These are phyloP conservation scores for Lobophora halterata DNA, from an alignment of 2,888 invertebrate genomes.

Conservation along the genomic window DNA sequence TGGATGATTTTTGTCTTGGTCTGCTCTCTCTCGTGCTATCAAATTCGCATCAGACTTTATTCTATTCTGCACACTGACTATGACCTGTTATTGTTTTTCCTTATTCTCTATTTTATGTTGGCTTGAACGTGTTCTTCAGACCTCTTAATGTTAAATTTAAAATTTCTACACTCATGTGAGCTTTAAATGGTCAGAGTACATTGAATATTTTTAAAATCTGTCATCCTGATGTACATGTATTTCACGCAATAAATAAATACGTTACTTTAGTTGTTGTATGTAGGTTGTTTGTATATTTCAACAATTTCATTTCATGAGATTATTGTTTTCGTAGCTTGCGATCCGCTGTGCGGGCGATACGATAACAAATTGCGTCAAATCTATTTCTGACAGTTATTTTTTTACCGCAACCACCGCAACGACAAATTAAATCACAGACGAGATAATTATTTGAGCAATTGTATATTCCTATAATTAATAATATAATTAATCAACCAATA, in stretches of 20 bases:
- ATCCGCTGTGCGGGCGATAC: slow-evolving; percentile 40
- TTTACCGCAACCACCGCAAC: no score
- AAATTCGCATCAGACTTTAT: slow-evolving; percentile 3
- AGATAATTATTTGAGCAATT: no score
- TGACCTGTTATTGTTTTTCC: slow-evolving; percentile 21
- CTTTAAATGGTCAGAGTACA: no score
- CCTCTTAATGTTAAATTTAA: slow-evolving; percentile 1
- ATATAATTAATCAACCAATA: no score
- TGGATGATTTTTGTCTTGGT: neutral
- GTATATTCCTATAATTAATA: no score
- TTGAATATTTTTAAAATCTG: no score
- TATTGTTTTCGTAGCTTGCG: slow-evolving; percentile 19
- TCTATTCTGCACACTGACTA: slow-evolving; percentile 21
- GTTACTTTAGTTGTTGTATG: slow-evolving; percentile 20
- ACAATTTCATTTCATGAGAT: slow-evolving; percentile 4
- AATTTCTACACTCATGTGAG: no score
- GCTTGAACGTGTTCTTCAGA: slow-evolving; percentile 25
- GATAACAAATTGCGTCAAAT: slow-evolving; percentile 18
- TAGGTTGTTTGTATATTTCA: slow-evolving; percentile 21
- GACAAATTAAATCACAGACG: no score
- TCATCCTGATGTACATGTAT: no score
- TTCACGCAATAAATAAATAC: no score
- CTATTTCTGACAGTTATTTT: no score
- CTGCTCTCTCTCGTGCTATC: slow-evolving; percentile 4
- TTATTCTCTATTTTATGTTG: slow-evolving; percentile 24